These are phyloP conservation scores for Prunella himalayana DNA, from an alignment of 2,113 vertebrate genomes.

Conservation along the genomic window DNA sequence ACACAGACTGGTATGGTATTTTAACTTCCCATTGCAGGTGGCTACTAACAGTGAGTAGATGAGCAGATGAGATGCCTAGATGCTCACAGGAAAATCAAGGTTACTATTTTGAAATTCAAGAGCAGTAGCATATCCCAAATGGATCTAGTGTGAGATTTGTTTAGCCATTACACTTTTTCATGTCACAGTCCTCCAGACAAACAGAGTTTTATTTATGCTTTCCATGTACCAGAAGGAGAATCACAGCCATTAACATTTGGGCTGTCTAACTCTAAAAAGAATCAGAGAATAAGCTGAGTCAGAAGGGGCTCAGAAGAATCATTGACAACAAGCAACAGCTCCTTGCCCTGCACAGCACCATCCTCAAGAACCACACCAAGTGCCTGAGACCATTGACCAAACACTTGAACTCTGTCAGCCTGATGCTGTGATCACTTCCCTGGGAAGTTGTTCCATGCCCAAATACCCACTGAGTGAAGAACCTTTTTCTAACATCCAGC, in stretches of 20 bases:
- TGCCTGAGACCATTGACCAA: background rate
- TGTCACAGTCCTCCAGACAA: background rate
- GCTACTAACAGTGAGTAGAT: background rate
- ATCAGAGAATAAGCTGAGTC: background rate
- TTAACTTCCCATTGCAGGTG: background rate
- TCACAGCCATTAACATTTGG: background rate
- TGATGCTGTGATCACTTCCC: background rate
- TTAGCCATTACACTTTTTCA: background rate
- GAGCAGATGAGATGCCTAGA: background rate
- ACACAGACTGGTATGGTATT: background rate
- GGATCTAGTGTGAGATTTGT: background rate
- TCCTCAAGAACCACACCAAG: background rate
- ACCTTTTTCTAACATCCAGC: background rate
- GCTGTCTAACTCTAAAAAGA: background rate
- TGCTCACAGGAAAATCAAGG: background rate
- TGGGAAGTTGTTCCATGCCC: background rate
- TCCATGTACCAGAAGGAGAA: background rate
- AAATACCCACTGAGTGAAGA: background rate
- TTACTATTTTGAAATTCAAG: background rate
- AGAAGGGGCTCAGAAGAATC: background rate
- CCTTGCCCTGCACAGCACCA: too few species aligned
- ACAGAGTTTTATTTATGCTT: background rate
- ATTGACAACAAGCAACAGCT: background rate
- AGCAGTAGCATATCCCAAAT: background rate
- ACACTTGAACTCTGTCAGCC: background rate